Percentiles rank a stretch among this genome's conserved stretches.
These are phyloP conservation scores for Coturnix japonica DNA, from an alignment of 2,113 vertebrate genomes.

Conservation along the genomic window DNA sequence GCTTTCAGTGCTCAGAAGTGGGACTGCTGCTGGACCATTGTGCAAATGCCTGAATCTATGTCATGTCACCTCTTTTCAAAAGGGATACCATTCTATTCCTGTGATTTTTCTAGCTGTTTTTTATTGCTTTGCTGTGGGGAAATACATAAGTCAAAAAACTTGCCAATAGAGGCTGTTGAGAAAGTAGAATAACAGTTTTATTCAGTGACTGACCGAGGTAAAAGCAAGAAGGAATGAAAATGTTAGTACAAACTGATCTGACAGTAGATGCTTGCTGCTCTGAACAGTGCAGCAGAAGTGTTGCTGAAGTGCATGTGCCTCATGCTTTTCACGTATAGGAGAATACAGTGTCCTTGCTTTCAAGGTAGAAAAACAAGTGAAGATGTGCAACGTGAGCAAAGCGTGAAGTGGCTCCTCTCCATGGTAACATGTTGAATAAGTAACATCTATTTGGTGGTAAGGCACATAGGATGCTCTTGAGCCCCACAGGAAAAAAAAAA, in stretches of 20 bases:
- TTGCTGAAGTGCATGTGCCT: background rate
- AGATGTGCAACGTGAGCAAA: background rate
- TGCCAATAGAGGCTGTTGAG: background rate
- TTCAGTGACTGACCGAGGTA: background rate
- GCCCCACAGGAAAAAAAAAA: background rate
- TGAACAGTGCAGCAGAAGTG: background rate
- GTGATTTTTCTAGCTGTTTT: background rate
- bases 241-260: background rate
- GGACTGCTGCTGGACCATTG: background rate
- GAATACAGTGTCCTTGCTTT: constrained; percentile 40
- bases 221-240: background rate
- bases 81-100: background rate
- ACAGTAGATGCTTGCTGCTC: background rate
- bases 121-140: background rate
- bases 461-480: background rate
- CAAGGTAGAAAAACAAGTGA: constrained; percentile 40
- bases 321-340: background rate
- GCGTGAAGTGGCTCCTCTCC: constrained; percentile 24
- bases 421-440: constrained; percentile 7
- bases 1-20: background rate
- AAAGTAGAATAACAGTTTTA: background rate
- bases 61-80: background rate
- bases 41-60: background rate
- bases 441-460: background rate
- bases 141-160: background rate